Evolutionary conservation across 2,888 invertebrate genomes (phyloP), one percentile per base, ranked within the genome.

Genomic region (Odontocolon sp.): DNA sequence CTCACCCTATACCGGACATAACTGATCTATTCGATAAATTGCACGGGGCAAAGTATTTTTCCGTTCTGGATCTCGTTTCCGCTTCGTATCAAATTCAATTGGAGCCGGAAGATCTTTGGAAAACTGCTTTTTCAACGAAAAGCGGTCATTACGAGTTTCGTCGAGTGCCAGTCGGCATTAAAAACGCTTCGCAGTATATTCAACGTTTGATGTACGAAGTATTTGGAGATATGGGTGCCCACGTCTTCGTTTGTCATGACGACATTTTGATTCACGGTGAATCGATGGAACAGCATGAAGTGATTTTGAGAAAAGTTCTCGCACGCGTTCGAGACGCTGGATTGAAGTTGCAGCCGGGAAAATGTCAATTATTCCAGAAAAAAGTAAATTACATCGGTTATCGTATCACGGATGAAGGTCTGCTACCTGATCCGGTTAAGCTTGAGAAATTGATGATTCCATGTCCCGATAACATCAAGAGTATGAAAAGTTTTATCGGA

Each of bases 51-150:
- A 38, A 57, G 5, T 77, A 57, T 26, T 73, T 77, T 9, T 36
- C 77, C 50, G 77, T 77, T 6, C 11, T 77, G 9, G 77, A 77
- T 56, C 59, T 77, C 0, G 77, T 69, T 0, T 72, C 77, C 16
- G 77, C 72, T 8, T 59, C 64, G 0, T 73, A 77, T 33, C 77
- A 77, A 14, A 66, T 77, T 3, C 14, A 21, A 1, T 11, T 77
- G 21, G 45, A 64, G 16, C 40, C 57, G 2, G 2, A 66, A 2
- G 69, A 73, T 26, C 9, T 68, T 6, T 1, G 14, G 1, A 77
- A 69, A 66, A 73, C 77, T 3, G 72, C 77, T 0, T 73, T 77
- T 14, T 47, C 72, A 9, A 66, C 69, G 3, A 33, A 3, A 8
- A 69, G 59, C 16, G 77, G 77, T 6, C 72, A 2, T 2, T 77